phyloP scores from a whole-genome alignment of 1,140 invertebrate species.

The Tigriopus japonicus region DNA sequence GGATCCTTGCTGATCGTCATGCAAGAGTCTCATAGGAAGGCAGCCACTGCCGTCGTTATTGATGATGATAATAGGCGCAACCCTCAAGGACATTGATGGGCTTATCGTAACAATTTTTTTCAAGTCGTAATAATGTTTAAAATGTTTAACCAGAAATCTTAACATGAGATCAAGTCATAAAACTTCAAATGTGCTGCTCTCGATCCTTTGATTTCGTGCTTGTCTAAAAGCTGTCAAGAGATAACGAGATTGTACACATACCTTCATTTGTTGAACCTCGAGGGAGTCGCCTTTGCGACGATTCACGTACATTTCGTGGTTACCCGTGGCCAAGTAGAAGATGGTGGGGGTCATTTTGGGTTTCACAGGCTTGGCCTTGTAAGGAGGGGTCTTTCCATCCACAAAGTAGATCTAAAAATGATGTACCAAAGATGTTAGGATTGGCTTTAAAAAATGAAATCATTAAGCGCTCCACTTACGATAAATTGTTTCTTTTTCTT shows the following conservation, averaged over 20 bases:
- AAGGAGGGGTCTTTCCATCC: neutral
- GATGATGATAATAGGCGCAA: no score
- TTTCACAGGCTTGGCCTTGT: neutral
- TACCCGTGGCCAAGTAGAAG: neutral
- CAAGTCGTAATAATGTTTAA: no score
- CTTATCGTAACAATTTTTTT: no score
- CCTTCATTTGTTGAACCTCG: constrained; percentile 8
- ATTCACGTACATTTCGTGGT: constrained; percentile 1
- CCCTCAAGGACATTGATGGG: no score
- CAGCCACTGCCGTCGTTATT: no score
- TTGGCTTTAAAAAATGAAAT: neutral
- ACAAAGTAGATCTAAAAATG: neutral
- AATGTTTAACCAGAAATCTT: no score
- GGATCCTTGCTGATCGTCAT: no score
- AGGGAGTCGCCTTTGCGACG: neutral
- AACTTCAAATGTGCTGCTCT: neutral
- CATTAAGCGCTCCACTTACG: neutral
- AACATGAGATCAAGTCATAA: no score
- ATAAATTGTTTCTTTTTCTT: neutral
- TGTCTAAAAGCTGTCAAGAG: no score
- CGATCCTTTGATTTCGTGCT: no score
- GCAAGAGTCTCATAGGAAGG: no score
- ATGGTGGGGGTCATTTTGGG: neutral
- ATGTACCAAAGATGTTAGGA: neutral
- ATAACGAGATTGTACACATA: no score